Base-by-base conservation (phyloP, 2,113 vertebrate genomes). In the Elachura formosa region DNA sequence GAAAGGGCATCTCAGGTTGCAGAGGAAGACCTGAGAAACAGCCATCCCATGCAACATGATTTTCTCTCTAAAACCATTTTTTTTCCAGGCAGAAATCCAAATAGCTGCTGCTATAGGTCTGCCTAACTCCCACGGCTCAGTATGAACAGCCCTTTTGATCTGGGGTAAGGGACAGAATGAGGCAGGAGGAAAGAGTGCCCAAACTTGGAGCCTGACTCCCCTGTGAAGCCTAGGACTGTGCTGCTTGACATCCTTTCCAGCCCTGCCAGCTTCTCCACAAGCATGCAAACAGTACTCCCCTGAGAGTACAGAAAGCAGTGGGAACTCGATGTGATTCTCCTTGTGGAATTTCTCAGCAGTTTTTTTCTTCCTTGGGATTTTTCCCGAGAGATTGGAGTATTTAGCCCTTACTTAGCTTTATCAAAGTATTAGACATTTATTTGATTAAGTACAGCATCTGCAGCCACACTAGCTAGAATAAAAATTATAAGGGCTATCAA, bases 401-500 rank as follows among this genome's bases (percentile, higher is more conserved):
- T 95, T 96, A 96, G 92, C 74, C 87, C 76, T 93, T 93, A 91
- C 96, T 96, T 96, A 95, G 96, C 83, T 95, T 96, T 88, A 96
- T 94, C 91, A 36, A 96, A 96, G 93, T 95, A 95, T 96, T 93
- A 96, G 95, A 86, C 93, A 84, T 95, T 95, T 97, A 95, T 96
- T 97, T 97, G 94, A 97, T 97, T 96, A 96, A 94, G 93, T 92
- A 92, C 11, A 93, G 85, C 95, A 94, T 96, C 96, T 96, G 95
- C 96, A 96, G 87, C 87, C 87, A 52, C 78, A 51, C 84, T 84
- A 90, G 90, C 96, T 90, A 83, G 86, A 91, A 93, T 94, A 96
- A 95, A 97, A 96, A 97, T 95, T 97, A 95, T 96, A 94, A 96
- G 88, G 84, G 84, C 95, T 95, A 97, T 97, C 96, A 96, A 96